Evolutionary conservation across 1,140 invertebrate species (phyloP), one percentile per base, ranked within the genome.

Genomic region (Orussus abietinus): DNA sequence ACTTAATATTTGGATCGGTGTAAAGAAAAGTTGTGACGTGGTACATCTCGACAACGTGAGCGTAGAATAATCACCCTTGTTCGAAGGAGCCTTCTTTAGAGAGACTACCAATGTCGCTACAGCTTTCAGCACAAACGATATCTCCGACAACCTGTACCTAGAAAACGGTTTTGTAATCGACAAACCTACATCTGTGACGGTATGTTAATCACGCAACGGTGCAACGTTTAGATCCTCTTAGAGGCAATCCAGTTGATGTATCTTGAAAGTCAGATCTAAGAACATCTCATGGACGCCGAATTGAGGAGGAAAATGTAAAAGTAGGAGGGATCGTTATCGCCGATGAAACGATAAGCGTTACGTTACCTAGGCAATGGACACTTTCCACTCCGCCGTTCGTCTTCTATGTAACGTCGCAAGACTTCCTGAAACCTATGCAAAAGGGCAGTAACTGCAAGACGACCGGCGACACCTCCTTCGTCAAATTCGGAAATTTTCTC

Each of bases 71-170:
- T 66, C 79, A 90, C 88, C 84, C 79, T 90, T 91, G 21, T 81
- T 83, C 34, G 83, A 78, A 17, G 91, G 87, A 32, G 92, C 90
- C 62, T 92, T 92, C 71, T 96, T 94, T 67, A 97, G 81, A 5
- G 92, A 93, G 14, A 88, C 81, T 3, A 96, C 83, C 12, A 98
- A 75, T 0, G 94, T 96, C 6, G 92, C 89, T 34, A 97, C 84
- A 29, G 94, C 94, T 75, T 96, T 94, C 18, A 98, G 65, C n/a
- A 96, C 93, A 72, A 96, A 96, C 25, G 92, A 91, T 66, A 97
- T 94, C 75, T 98, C 95, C 3, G 92, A 93, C 37, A 96, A 76
- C 41, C 93, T 79, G 58, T 95, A 92, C 65, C 93, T 95, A 71
- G 42, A 77, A 76, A 55, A 62, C 26, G 50, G 42, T 55, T 42